These are phyloP conservation scores for Synergus laeviventris DNA, from an alignment of 2,888 invertebrate genomes.

Conservation along the genomic window DNA sequence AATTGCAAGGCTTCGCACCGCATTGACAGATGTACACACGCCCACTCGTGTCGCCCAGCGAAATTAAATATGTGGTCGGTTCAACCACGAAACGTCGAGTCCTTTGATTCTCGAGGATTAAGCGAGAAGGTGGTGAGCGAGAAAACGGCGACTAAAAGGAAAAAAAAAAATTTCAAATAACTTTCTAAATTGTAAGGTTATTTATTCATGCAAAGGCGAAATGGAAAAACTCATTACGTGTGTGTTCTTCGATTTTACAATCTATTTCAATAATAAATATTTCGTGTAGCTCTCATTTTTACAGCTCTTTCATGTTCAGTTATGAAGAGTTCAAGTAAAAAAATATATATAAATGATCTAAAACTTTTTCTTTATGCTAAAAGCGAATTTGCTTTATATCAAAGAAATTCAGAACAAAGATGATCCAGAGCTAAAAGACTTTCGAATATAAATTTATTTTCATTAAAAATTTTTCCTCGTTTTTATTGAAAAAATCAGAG, in stretches of 20 bases:
- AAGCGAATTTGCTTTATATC: no score
- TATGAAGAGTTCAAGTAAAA: no score
- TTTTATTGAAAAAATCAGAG: no score
- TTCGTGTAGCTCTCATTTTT: not conserved
- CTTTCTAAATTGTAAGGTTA: constrained; percentile 29
- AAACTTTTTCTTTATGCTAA: no score
- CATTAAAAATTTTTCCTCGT: no score
- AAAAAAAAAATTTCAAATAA: constrained; percentile 41
- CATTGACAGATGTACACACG: constrained; percentile 72
- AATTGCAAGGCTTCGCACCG: constrained; percentile 65
- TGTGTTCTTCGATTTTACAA: constrained; percentile 6
- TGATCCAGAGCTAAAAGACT: no score
- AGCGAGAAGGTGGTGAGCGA: constrained; percentile 51
- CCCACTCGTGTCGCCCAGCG: constrained; percentile 66
- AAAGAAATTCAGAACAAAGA: no score
- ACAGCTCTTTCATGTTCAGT: no score
- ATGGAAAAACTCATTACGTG: not conserved
- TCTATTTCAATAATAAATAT: not conserved
- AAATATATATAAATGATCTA: no score
- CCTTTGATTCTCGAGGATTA: constrained; percentile 52
- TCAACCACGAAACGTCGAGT: constrained; percentile 50
- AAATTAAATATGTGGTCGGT: constrained; percentile 68
- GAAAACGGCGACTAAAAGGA: constrained; percentile 42
- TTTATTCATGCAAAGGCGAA: not conserved
- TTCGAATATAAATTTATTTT: no score